Evolutionary conservation across 2,797 vertebrate genomes (phyloP), one percentile per base, ranked within the genome.

Genomic region (Poecilia picta): DNA sequence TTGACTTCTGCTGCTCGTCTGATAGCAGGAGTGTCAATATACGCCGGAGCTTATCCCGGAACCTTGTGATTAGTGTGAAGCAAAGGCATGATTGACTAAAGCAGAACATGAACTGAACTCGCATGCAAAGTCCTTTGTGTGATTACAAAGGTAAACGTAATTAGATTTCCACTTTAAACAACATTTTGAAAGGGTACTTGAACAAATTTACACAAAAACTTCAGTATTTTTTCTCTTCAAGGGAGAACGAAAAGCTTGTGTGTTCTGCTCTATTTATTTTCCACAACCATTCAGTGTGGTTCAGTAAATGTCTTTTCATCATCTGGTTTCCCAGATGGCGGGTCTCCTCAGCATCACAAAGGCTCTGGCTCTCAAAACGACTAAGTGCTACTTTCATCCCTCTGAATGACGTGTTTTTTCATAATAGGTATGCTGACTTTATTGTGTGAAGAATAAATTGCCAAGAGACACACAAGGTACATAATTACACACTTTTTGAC

Each of bases 81-180:
- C 5, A 73, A 81, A 85, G 88, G 85, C 62, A 15, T 87, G 90
- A 87, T 57, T 91, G 91, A 89, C 86, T 88, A 81, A 91, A 89
- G 79, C 83, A 74, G 64, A 68, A 41, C 64, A 41, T 41, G 64
- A 82, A 90, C 70, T 47, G 47, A 15, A 78, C 82, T 83, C 59
- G 76, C 85, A 88, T 90, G 83, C 83, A 80, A 87, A 85, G 72
- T 84, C 70, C 81, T 72, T 33, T 46, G 70, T 76, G 39, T 36
- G 74, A 75, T 80, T 78, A 86, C 83, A 89, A 87, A 87, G 86
- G 85, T 88, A 15, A 84, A 88, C 83, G 84, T 81, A 71, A 85
- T 75, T 78, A 90, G 89, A 92, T 76, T 90, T 85, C 73, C 89
- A 90, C 88, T 86, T 88, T 85, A 91, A 90, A 88, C 89, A 31